Percentiles rank a stretch among this genome's conserved stretches.
Evolutionary conservation across 2,113 vertebrate species (phyloP).

Genomic region (Baryphthengus martii): DNA sequence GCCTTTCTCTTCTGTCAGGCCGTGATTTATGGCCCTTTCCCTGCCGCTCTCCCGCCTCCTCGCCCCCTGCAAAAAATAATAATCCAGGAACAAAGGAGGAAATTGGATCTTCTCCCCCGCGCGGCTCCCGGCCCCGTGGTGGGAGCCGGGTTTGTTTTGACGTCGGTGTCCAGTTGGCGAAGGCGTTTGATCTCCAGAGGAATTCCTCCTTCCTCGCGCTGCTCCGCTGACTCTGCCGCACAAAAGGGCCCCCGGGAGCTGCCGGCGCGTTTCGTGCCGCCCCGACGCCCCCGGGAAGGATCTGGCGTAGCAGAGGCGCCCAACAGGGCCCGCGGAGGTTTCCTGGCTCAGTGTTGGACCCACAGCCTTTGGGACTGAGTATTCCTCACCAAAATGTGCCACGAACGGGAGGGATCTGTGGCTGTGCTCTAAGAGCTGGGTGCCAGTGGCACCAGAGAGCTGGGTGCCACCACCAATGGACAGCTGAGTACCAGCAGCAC

Average conservation of each 20-base stretch:
- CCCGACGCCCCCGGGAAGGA: neutral
- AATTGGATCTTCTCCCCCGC: slow-evolving; percentile 21
- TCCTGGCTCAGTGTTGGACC: too few species aligned
- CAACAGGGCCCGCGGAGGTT: neutral
- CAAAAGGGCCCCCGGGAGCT: slow-evolving; percentile 7
- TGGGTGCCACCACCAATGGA: neutral
- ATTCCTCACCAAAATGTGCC: too few species aligned
- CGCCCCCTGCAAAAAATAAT: slow-evolving; percentile 20
- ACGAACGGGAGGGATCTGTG: too few species aligned
- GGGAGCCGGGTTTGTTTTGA: slow-evolving; percentile 8
- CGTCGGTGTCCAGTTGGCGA: slow-evolving; percentile 23
- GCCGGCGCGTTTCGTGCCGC: neutral
- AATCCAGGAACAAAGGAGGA: slow-evolving; percentile 46
- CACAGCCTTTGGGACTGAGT: too few species aligned
- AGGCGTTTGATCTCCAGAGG: slow-evolving; percentile 34
- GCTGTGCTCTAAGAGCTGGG: too few species aligned
- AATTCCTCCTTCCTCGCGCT: slow-evolving; percentile 7
- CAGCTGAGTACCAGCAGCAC: too few species aligned
- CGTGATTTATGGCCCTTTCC: slow-evolving; percentile 39
- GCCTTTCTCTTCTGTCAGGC: neutral
- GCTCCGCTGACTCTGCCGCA: neutral
- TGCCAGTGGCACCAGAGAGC: too few species aligned
- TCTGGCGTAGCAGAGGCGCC: neutral
- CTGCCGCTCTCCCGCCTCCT: neutral
- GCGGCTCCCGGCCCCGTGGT: neutral